Base-by-base conservation (phyloP, 2,113 vertebrate genomes). In the Raja brachyura region DNA sequence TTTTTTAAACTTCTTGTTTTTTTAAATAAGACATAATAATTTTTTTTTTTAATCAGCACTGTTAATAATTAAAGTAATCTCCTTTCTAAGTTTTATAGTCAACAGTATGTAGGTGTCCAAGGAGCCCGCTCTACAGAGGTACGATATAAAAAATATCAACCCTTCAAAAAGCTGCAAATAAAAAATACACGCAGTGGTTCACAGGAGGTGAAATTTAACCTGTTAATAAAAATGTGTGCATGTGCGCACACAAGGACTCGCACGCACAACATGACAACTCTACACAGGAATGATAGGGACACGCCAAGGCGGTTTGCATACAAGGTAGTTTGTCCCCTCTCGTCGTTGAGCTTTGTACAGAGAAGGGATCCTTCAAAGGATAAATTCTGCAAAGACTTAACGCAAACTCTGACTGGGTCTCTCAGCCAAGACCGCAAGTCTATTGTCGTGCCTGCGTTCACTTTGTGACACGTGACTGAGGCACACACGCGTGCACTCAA, bases 131-230 rank as follows among this genome's bases (percentile, higher is more conserved):
- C 83, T 86, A 25, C 25, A 83, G 56, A 28, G 81, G 61, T 31
- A 31, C 16, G 5, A 61, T 61, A 31, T n/a, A 5, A 28, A 63
- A 63, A 86, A 86, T 59, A 61, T 25, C 25, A 86, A 63, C 11
- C 25, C 18, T 48, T 83, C 20, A 83, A 83, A 83, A 83, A 10
- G 79, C 79, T 86, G 61, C 61, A 63, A 86, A 63, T 86, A 86
- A 86, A 86, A 86, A 86, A 86, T 16, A 14, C 56, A 86, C 56
- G 61, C 83, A 28, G 28, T 28, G 48, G 81, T 59, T 59, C 61
- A n/a, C 56, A n/a, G 5, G 28, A 7, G 28, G 20, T 13, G 83
- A 28, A 86, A 25, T 13, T 14, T 59, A 25, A 28, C 83, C 56
- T 61, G 61, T n/a, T 59, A 61, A n/a, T 86, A 14, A 85, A 54